phyloP scores from a whole-genome alignment of 2,888 invertebrate species.

The Andrena flavipes region DNA sequence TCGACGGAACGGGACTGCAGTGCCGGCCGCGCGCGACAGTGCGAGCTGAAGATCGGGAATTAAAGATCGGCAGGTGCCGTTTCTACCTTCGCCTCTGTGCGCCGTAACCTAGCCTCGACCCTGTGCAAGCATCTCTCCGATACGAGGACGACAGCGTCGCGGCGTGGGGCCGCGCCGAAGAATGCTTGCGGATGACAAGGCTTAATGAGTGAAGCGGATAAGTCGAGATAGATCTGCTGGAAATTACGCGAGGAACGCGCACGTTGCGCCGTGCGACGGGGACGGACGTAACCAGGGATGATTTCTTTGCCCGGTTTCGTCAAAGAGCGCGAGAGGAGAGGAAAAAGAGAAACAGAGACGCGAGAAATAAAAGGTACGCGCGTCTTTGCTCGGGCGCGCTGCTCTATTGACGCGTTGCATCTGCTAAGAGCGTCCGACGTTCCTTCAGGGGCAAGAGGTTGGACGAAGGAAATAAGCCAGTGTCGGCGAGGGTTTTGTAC shows the following conservation, averaged over 20 bases:
- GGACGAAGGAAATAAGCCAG: slow-evolving; percentile 41
- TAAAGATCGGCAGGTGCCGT: neutral
- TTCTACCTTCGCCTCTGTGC: neutral
- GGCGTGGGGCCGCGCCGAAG: neutral
- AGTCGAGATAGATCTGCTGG: slow-evolving; percentile 19
- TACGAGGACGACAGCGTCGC: neutral
- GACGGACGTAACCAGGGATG: slow-evolving; percentile 18
- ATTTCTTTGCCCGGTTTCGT: slow-evolving; percentile 53
- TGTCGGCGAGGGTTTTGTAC: slow-evolving; percentile 21
- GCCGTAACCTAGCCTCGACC: neutral
- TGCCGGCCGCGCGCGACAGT: neutral
- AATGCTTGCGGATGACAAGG: neutral
- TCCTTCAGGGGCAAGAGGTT: slow-evolving; percentile 46
- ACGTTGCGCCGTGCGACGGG: slow-evolving; percentile 9
- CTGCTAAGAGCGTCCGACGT: slow-evolving; percentile 54
- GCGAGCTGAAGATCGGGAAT: neutral
- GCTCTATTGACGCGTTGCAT: slow-evolving; percentile 55
- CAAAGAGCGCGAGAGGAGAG: slow-evolving; percentile 16
- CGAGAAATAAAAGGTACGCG: slow-evolving; percentile 42
- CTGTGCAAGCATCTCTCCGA: neutral
- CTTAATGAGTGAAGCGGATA: neutral
- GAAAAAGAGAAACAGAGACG: slow-evolving; percentile 3
- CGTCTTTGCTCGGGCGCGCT: slow-evolving; percentile 42
- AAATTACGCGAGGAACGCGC: slow-evolving; percentile 36
- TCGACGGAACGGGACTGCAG: neutral